These are phyloP conservation scores for Machimus rusticus DNA, from an alignment of 2,888 invertebrate genomes.

Conservation along the genomic window DNA sequence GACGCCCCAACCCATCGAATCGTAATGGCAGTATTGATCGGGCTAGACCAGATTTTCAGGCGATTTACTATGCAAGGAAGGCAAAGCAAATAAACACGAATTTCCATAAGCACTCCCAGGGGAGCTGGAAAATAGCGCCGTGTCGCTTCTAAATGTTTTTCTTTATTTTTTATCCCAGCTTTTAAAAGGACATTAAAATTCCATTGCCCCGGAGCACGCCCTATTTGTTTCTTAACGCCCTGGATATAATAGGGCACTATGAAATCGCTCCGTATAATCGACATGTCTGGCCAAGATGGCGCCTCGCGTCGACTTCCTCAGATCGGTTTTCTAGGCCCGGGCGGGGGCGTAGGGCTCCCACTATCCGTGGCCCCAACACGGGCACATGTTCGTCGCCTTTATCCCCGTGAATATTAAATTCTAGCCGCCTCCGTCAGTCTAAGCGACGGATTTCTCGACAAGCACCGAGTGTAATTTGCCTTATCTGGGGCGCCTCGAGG, in stretches of 20 bases:
- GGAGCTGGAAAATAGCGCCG: background rate
- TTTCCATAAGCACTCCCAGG: conserved; percentile 3
- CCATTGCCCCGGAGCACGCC: background rate
- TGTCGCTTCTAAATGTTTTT: background rate
- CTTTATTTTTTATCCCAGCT: background rate
- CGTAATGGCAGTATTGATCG: conserved; percentile 10
- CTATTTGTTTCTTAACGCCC: conserved; percentile 17
- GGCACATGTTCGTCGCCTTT: background rate
- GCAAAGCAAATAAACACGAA: background rate
- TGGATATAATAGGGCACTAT: background rate
- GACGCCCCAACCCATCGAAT: background rate
- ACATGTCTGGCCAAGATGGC: conserved; percentile 45
- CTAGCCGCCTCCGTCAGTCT: background rate
- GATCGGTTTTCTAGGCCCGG: background rate
- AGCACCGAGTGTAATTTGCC: background rate
- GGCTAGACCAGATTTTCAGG: background rate
- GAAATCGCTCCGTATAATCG: conserved; percentile 42
- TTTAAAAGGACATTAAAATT: conserved; percentile 29
- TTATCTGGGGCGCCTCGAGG: background rate
- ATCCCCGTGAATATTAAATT: conserved; percentile 10
- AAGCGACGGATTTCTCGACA: background rate
- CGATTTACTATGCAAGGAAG: background rate
- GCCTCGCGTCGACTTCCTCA: conserved; percentile 27
- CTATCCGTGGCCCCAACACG: background rate
- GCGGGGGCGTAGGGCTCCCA: background rate